Evolutionary conservation across 2,888 invertebrate genomes (phyloP).

Genomic region (Carcina quercana): DNA sequence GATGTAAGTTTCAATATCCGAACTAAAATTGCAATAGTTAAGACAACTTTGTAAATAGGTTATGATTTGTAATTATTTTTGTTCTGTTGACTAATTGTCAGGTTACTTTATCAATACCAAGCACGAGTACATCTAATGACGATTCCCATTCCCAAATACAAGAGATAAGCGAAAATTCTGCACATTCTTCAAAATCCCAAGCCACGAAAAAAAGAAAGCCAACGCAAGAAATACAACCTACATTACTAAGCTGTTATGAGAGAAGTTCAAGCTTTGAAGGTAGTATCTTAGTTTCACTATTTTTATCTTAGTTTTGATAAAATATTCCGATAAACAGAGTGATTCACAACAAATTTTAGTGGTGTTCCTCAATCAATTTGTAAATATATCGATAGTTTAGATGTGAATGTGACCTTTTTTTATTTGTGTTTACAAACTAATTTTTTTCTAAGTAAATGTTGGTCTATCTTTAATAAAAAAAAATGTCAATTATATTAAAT

Average conservation of each 20-base stretch:
- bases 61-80: slow-evolving; percentile 9
- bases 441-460: slow-evolving; percentile 11
- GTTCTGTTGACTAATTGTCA: slow-evolving; percentile 9
- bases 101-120: slow-evolving; percentile 10
- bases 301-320: slow-evolving; percentile 7
- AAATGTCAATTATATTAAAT: slow-evolving; percentile 10
- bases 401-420: slow-evolving; percentile 7
- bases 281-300: slow-evolving; percentile 10
- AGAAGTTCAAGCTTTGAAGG: slow-evolving; percentile 21
- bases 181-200: slow-evolving; percentile 11
- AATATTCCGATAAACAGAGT: slow-evolving; percentile 7
- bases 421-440: slow-evolving; percentile 10
- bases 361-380: slow-evolving; percentile 7
- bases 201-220: slow-evolving; percentile 12
- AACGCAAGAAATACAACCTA: slow-evolving; percentile 11
- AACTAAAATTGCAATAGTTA: slow-evolving; percentile 14
- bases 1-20: slow-evolving; percentile 14
- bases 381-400: slow-evolving; percentile 10
- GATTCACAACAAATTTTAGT: slow-evolving; percentile 7
- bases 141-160: slow-evolving; percentile 11
- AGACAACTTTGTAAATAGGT: slow-evolving; percentile 12
- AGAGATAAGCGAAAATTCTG: slow-evolving; percentile 11
- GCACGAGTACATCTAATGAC: slow-evolving; percentile 9
- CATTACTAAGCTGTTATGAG: slow-evolving; percentile 12
- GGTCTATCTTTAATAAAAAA: too few species aligned